Conservation (phyloP, 2,888 invertebrate species). For the Napeogenes inachia region DNA sequence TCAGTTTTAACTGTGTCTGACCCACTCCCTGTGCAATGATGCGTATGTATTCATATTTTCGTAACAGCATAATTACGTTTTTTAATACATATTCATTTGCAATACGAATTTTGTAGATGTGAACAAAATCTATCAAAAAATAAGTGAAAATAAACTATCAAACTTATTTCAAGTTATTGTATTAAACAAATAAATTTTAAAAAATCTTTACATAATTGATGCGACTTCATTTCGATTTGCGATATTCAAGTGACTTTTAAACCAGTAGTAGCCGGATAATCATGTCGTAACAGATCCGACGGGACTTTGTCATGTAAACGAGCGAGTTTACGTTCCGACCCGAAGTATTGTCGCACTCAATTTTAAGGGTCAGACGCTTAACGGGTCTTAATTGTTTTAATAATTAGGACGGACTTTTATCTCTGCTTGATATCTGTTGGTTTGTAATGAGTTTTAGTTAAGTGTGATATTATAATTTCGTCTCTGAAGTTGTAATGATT, state of each 20-base stretch:
- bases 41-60: not conserved
- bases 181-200: not conserved
- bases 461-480: not conserved
- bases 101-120: too few species aligned
- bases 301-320: constrained; percentile 67
- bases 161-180: too few species aligned
- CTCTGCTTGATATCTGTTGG: constrained; percentile 9
- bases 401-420: constrained; percentile 29
- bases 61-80: too few species aligned
- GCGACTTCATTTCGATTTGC: constrained; percentile 6
- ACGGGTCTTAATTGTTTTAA: constrained; percentile 36
- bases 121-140: too few species aligned
- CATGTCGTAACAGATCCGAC: constrained; percentile 48
- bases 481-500: too few species aligned
- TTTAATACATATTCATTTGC: too few species aligned
- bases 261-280: constrained; percentile 49
- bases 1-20: not conserved
- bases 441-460: constrained; percentile 15
- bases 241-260: constrained; percentile 22
- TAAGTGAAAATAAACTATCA: too few species aligned
- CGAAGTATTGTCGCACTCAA: constrained; percentile 35
- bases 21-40: not conserved
- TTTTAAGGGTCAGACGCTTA: constrained; percentile 36
- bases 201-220: not conserved
- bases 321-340: constrained; percentile 43